Evolutionary conservation across 1,140 invertebrate species (phyloP), one percentile per base, ranked within the genome.

Genomic region (Macrotrachela quadricornifera): DNA sequence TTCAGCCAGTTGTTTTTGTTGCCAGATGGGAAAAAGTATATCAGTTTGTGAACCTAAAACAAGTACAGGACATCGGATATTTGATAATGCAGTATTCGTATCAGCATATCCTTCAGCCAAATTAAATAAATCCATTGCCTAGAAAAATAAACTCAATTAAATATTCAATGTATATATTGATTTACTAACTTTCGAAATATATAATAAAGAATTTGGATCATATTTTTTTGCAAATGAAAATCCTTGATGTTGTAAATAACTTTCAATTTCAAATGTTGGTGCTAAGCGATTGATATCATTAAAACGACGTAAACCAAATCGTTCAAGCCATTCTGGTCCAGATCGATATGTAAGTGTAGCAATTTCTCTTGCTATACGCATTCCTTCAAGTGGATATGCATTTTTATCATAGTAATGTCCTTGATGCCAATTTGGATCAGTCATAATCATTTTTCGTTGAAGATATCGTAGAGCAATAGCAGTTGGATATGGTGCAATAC

Each of bases 51-150:
- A 64, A 21, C 68, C 67, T 41, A 70, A 60, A 10, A 70, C 62
- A 63, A 70, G 62, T 0, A 58, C 58, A 0, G 68, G 68, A 54
- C 66, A 67, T 15, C 46, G 59, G 10, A 70, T 54, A 10, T 59
- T 30, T 1, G 56, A 49, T 14, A 69, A 53, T n/a, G 59, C 65
- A 39, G 57, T 60, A 15, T 61, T 50, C 1, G 41, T 3, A 11
- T 57, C 58, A 4, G 38, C 44, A 47, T 57, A 64, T 2, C 59
- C 61, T 37, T 70, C 66, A 10, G 55, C 46, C 30, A 69, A 58
- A 54, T 69, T 64, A 62, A 68, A 70, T 53, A 70, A 56, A 54
- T 70, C 68, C 68, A 70, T 70, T 1, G 68, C 68, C 65, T 66
- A 42, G 8, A 55, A 38, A 30, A 55, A 11, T 45, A 4, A 2